A percentile compares a stretch with the other conserved stretches of the same genome.
phyloP scores from a whole-genome alignment of 92 coral and sea anemone species.

The Parazoanthus swiftii region DNA sequence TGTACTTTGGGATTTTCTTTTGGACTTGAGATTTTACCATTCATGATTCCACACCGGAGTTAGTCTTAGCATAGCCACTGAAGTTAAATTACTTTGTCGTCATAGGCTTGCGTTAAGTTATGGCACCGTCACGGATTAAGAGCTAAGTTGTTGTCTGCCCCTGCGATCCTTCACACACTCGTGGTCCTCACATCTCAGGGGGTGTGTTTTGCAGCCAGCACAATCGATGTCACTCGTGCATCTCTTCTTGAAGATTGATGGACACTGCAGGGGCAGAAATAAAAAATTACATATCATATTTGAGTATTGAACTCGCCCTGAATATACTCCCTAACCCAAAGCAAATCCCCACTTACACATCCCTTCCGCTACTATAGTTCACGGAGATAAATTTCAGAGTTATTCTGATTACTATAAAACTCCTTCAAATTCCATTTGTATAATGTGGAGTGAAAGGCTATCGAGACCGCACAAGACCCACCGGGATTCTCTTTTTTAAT shows the following conservation, averaged over 20 bases:
- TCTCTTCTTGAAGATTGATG: constrained; percentile 21
- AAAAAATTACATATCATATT: too few relatives aligned
- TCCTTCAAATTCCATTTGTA: neutral
- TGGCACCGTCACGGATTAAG: too few relatives aligned
- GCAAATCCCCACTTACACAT: neutral
- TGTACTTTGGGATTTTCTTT: neutral
- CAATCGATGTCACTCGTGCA: neutral
- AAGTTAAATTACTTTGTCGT: neutral
- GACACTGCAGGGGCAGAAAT: constrained; percentile 8
- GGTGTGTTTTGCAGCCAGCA: constrained; percentile 20
- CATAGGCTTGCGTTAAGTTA: neutral
- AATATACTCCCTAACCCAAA: too few relatives aligned
- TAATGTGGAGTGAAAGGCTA: neutral
- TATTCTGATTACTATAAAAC: neutral
- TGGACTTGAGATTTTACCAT: neutral
- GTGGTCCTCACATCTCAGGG: constrained; percentile 17
- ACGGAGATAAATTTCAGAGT: neutral
- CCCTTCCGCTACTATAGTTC: neutral
- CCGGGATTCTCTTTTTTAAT: neutral
- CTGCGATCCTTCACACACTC: constrained; percentile 34
- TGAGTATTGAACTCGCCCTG: neutral
- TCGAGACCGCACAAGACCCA: neutral
- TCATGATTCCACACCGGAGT: neutral
- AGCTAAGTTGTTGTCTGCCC: neutral
- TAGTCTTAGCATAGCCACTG: neutral